Evolutionary conservation across 2,888 invertebrate species (phyloP), one percentile per base, ranked within the genome.

Genomic region (Automeris io): DNA sequence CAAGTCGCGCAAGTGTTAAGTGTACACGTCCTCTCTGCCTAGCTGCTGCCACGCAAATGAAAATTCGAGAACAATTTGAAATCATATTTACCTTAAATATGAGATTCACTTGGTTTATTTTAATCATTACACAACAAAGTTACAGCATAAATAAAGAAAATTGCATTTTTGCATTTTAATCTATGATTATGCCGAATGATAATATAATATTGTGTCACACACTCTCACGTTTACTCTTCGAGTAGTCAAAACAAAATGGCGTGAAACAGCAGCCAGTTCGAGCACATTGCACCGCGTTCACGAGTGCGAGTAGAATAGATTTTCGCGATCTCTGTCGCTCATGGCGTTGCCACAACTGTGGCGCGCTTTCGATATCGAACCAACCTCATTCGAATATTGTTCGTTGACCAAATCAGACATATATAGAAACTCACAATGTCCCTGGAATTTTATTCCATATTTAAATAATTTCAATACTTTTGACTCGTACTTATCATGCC

Each of bases 161-260:
- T n/a, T n/a, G n/a, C n/a, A n/a, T n/a, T n/a, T n/a, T n/a, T n/a
- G n/a, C 39, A 48, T 44, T 16, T 29, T 9, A 29, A 16, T 16
- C 4, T 8, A 29, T 29, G 16, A 29, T n/a, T 16, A 16, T 16
- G 29, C n/a, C n/a, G 8, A 29, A 16, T 29, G n/a, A 12, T 26
- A 13, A 29, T 16, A 8, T 16, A 5, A 47, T 54, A 44, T 42
- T 33, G 2, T 23, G 22, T 13, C 5, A 23, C 47, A 57, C 54
- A n/a, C n/a, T n/a, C n/a, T n/a, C n/a, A 47, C 49, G 49, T 22
- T 43, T 42, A 44, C 58, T 49, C 55, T 49, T 53, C 49, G 53
- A 53, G 29, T n/a, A 39, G 33, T 23, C 31, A 8, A 37, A 18
- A 37, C 56, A 57, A 60, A 60, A 57, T 59, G 61, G 59, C 57